Conservation (phyloP, 2,888 invertebrate genomes). For the Eristalis intricaria region DNA sequence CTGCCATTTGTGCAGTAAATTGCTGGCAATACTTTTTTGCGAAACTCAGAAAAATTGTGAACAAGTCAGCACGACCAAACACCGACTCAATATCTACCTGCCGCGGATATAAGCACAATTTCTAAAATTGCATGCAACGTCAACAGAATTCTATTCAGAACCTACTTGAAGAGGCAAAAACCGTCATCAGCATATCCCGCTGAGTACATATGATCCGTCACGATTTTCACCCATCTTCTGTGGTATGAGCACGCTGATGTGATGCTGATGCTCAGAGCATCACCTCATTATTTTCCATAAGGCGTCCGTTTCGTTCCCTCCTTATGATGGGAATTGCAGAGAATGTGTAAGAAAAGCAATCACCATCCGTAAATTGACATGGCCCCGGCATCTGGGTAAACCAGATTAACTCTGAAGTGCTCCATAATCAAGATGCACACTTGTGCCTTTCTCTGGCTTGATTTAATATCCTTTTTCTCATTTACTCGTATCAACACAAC, state of each 20-base stretch:
- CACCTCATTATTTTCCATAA: not conserved
- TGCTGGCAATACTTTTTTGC: no score
- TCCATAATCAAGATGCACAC: constrained; percentile 36
- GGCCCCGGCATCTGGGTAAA: constrained; percentile 3
- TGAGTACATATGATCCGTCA: no score
- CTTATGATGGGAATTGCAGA: not conserved
- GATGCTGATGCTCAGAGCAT: not conserved
- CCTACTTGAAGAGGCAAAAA: not conserved
- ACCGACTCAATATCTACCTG: no score
- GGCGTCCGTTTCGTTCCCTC: not conserved
- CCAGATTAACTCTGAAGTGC: constrained; percentile 45
- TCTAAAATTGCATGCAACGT: not conserved
- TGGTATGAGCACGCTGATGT: not conserved
- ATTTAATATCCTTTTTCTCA: constrained; percentile 26
- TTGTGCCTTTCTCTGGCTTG: constrained; percentile 24
- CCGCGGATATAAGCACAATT: no score
- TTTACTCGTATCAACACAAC: constrained; percentile 20
- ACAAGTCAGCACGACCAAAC: no score
- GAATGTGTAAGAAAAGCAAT: not conserved
- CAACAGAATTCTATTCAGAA: not conserved
- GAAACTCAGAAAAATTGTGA: no score
- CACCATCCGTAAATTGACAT: constrained; percentile 1
- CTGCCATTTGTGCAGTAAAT: no score
- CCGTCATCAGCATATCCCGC: no score
- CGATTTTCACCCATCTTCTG: not conserved